These are phyloP conservation scores for Lipophrys pholis DNA, from an alignment of 2,113 vertebrate genomes.

Conservation along the genomic window DNA sequence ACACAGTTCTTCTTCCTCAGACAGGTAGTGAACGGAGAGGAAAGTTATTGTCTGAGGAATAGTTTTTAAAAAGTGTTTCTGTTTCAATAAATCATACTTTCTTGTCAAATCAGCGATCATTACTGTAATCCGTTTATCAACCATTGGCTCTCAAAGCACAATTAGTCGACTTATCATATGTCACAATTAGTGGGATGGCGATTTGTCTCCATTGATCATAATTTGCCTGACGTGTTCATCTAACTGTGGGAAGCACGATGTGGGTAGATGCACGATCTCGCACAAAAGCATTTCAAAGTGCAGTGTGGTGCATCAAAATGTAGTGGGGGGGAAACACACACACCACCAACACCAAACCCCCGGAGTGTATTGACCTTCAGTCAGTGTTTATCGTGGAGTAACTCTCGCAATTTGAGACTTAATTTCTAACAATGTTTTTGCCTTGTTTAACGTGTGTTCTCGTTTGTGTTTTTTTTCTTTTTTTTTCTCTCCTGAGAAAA, in stretches of 20 bases:
- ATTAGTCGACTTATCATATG: slow-evolving; percentile 35
- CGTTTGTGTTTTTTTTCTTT: too few species aligned
- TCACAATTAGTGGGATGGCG: slow-evolving; percentile 36
- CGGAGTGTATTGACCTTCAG: not conserved
- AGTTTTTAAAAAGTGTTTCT: slow-evolving; percentile 21
- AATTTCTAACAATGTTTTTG: not conserved
- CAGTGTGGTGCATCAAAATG: too few species aligned
- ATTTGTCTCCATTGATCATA: slow-evolving; percentile 50
- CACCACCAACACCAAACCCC: not conserved
- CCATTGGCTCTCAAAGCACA: slow-evolving; percentile 27
- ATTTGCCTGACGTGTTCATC: slow-evolving; percentile 33
- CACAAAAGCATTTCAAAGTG: slow-evolving; percentile 9
- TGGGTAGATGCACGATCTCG: slow-evolving; percentile 6
- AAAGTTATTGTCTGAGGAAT: slow-evolving; percentile 24
- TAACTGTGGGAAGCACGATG: slow-evolving; percentile 12
- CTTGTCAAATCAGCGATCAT: slow-evolving; percentile 37
- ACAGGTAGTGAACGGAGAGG: slow-evolving; percentile 13
- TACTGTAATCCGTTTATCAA: slow-evolving; percentile 38
- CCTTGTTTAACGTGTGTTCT: not conserved
- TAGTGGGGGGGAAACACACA: not conserved
- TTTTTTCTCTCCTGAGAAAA: too few species aligned
- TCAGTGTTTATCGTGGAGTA: not conserved
- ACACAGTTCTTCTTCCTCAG: slow-evolving; percentile 11
- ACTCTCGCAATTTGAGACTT: not conserved
- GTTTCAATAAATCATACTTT: slow-evolving; percentile 51